A percentile compares a stretch with the other conserved stretches of the same genome.
Conservation (phyloP, 2,888 invertebrate species). For the Pyrochroa serraticornis region DNA sequence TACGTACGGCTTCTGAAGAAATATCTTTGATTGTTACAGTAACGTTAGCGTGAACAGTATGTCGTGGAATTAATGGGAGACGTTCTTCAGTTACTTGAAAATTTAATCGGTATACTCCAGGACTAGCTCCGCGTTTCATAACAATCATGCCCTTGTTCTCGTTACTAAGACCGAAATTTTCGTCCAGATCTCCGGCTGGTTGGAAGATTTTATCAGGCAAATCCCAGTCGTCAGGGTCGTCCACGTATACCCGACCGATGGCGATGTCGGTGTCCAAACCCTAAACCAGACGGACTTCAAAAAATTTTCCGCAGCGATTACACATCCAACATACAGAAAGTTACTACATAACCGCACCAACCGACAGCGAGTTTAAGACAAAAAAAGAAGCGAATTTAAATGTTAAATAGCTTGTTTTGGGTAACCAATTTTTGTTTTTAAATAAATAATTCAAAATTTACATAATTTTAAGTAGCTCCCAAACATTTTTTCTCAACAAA, state of each 20-base stretch:
- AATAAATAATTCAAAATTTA: too few relatives aligned
- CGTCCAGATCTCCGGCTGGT: constrained; percentile 67
- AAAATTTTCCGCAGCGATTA: too few relatives aligned
- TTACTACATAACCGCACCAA: too few relatives aligned
- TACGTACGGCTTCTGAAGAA: constrained; percentile 88
- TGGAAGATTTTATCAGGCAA: constrained; percentile 86
- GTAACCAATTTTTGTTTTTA: too few relatives aligned
- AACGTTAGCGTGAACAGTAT: constrained; percentile 82
- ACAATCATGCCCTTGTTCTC: constrained; percentile 83
- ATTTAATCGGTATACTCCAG: constrained; percentile 75
- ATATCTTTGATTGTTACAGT: constrained; percentile 86
- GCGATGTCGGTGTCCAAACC: constrained; percentile 80
- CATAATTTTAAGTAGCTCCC: too few relatives aligned
- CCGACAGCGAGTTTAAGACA: too few relatives aligned
- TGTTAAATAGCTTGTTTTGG: too few relatives aligned
- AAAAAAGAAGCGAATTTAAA: too few relatives aligned
- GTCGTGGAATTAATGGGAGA: constrained; percentile 63
- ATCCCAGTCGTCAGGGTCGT: constrained; percentile 98
- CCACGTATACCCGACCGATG: constrained; percentile 91
- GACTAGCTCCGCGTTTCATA: constrained; percentile 77
- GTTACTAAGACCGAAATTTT: constrained; percentile 73
- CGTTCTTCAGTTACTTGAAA: constrained; percentile 78
- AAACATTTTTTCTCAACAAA: too few relatives aligned
- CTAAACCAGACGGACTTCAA: constrained; percentile 45
- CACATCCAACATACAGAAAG: too few relatives aligned